Percentiles rank a stretch among this genome's conserved stretches.
Conservation (phyloP, 1,140 invertebrate genomes). For the Aricia agestis region DNA sequence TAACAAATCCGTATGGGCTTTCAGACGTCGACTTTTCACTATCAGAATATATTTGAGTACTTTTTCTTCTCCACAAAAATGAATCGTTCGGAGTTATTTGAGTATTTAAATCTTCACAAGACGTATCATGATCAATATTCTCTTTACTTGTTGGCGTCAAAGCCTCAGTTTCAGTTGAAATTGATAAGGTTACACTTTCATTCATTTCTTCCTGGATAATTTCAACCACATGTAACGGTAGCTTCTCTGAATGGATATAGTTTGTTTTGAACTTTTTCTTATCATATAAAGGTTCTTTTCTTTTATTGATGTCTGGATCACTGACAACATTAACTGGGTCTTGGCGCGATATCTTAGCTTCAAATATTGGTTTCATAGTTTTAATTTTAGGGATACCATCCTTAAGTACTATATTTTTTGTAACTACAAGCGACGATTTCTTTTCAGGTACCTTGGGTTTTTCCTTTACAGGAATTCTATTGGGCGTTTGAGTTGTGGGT, state of each 20-base stretch:
- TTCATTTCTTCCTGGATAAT: slow-evolving; percentile 65
- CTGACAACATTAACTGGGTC: slow-evolving; percentile 20
- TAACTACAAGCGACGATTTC: slow-evolving; percentile 66
- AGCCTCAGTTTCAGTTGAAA: slow-evolving; percentile 20
- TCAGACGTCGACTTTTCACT: slow-evolving; percentile 53
- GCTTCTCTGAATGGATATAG: slow-evolving; percentile 63
- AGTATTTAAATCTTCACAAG: slow-evolving; percentile 51
- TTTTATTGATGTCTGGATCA: slow-evolving; percentile 36
- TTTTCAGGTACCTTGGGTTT: slow-evolving; percentile 76
- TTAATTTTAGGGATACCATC: slow-evolving; percentile 72
- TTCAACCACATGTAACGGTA: slow-evolving; percentile 64
- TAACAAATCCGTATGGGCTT: slow-evolving; percentile 53
- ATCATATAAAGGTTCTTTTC: slow-evolving; percentile 64
- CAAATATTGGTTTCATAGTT: slow-evolving; percentile 50
- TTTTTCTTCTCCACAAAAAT: slow-evolving; percentile 71
- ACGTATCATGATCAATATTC: slow-evolving; percentile 35
- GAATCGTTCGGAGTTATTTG: slow-evolving; percentile 70
- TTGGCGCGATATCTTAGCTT: slow-evolving; percentile 33
- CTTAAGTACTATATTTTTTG: slow-evolving; percentile 70
- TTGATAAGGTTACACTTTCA: slow-evolving; percentile 30
- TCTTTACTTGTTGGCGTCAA: slow-evolving; percentile 16
- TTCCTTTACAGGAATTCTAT: slow-evolving; percentile 48
- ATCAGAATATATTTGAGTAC: slow-evolving; percentile 60
- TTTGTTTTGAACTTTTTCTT: slow-evolving; percentile 65
- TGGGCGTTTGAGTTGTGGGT: slow-evolving; percentile 38